These are phyloP conservation scores for Mormyrus iriodes DNA, from an alignment of 2,113 vertebrate species.

Conservation along the genomic window DNA sequence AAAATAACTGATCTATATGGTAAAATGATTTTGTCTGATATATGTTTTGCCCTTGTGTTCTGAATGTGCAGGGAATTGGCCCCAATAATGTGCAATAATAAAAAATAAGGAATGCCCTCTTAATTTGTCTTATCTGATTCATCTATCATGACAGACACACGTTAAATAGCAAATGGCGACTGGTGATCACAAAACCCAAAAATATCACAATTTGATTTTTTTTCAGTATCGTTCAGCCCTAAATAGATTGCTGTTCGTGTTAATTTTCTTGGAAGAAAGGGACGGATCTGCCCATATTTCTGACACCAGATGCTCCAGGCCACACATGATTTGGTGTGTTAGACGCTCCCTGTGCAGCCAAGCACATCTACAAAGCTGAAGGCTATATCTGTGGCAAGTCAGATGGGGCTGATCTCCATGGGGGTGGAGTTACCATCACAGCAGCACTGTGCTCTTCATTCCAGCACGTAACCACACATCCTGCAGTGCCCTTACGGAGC, in stretches of 20 bases:
- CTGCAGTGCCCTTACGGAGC: not conserved
- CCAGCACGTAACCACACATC: not conserved
- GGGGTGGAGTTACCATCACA: not conserved
- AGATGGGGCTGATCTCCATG: not conserved
- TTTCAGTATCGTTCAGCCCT: not conserved
- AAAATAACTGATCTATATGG: not conserved
- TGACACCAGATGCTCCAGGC: too few species aligned
- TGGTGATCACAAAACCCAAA: not conserved
- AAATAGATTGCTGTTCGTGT: not conserved
- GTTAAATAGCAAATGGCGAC: not conserved
- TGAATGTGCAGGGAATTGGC: not conserved
- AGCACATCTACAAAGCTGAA: not conserved
- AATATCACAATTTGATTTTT: not conserved
- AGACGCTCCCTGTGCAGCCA: not conserved
- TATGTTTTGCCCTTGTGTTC: not conserved
- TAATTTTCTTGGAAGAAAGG: not conserved
- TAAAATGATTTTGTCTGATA: not conserved
- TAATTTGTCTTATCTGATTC: not conserved
- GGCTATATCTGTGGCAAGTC: not conserved
- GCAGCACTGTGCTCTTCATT: not conserved
- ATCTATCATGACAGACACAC: not conserved
- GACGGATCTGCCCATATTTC: not conserved
- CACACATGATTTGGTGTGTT: not conserved
- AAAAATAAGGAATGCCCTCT: too few species aligned
- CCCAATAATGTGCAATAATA: not conserved